Percentiles rank a stretch among this genome's conserved stretches.
Evolutionary conservation across 2,113 vertebrate genomes (phyloP).

Genomic region (Coregonus clupeaformis): DNA sequence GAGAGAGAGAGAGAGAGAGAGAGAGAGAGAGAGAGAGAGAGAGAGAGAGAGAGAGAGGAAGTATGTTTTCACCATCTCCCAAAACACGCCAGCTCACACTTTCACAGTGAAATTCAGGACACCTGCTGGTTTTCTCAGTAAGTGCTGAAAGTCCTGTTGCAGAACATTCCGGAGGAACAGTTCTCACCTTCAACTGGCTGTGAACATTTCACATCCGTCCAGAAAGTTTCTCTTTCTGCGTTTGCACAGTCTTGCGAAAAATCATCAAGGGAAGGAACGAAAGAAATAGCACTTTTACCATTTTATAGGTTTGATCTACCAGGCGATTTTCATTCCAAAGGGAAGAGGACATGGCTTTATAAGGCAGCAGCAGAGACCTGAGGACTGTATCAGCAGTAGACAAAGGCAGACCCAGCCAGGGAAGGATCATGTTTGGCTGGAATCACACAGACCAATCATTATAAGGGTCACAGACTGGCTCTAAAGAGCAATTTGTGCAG

Average conservation of each 20-base stretch:
- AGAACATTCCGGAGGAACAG: slow-evolving; percentile 50
- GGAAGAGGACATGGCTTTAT: slow-evolving; percentile 52
- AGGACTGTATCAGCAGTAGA: no score
- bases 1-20: no score
- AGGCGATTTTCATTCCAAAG: slow-evolving; percentile 38
- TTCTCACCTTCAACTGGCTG: slow-evolving; percentile 35
- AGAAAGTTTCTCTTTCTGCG: slow-evolving; percentile 11
- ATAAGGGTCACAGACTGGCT: no score
- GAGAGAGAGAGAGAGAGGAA: no score
- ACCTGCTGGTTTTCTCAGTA: slow-evolving; percentile 51
- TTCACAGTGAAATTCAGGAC: not conserved
- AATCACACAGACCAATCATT: no score
- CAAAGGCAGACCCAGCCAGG: no score
- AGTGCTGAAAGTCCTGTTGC: slow-evolving; percentile 53
- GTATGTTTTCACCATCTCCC: slow-evolving; percentile 27
- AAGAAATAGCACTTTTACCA: not conserved
- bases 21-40: no score
- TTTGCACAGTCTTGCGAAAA: no score
- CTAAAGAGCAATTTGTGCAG: no score
- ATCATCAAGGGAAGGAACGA: not conserved
- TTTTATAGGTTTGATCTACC: slow-evolving; percentile 59
- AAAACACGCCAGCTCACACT: slow-evolving; percentile 6
- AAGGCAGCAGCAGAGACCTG: slow-evolving; percentile 31
- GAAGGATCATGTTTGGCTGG: no score
- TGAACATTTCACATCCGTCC: slow-evolving; percentile 28